Evolutionary conservation across 2,113 vertebrate species (phyloP).

Genomic region (Pantherophis guttatus): DNA sequence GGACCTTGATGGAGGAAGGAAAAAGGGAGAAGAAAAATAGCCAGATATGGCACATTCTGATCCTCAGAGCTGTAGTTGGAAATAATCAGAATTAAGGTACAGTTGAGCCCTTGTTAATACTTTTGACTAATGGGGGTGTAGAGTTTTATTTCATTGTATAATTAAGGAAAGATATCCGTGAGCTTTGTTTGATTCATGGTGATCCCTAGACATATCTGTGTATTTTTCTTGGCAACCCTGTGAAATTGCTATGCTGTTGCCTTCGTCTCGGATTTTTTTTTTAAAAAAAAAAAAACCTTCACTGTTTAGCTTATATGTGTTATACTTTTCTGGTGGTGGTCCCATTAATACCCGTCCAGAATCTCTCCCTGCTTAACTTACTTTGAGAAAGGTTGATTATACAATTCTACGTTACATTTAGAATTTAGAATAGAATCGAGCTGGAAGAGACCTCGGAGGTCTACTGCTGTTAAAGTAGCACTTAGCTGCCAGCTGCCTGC

Average conservation of each 20-base stretch:
- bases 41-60: background rate
- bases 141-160: background rate
- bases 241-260: background rate
- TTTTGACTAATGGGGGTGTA: background rate
- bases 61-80: background rate
- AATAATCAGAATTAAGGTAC: background rate
- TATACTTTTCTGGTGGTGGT: background rate
- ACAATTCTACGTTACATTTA: background rate
- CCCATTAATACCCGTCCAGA: background rate
- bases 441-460: too few relatives aligned
- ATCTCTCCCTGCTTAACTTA: background rate
- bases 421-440: too few relatives aligned
- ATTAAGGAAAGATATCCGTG: background rate
- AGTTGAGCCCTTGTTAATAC: background rate
- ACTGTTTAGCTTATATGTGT: background rate
- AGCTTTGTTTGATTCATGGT: background rate
- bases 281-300: background rate
- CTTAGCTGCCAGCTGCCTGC: too few relatives aligned
- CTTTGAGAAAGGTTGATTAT: background rate
- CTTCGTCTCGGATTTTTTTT: background rate
- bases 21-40: background rate
- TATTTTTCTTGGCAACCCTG: background rate
- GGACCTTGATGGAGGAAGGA: background rate
- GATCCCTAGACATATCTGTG: background rate
- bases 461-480: too few relatives aligned